Base-by-base conservation (phyloP, 1,140 invertebrate species). In the Sesamia nonagrioides region DNA sequence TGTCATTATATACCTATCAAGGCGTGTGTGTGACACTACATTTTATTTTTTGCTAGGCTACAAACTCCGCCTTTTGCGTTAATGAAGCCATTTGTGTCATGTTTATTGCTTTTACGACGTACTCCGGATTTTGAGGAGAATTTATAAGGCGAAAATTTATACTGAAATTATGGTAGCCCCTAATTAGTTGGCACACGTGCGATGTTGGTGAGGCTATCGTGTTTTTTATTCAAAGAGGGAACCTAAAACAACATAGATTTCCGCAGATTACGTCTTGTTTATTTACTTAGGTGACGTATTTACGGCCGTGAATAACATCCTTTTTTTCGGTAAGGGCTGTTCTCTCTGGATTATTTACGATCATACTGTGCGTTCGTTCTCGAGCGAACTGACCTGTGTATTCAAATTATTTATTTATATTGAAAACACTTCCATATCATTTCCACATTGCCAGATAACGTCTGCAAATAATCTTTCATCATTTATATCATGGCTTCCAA, bases 51-150 rank as follows among this genome's bases (percentile, higher is more conserved):
- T 92, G 90, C 89, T 86, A 90, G 77, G 82, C 82, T 81, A 78
- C 83, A 86, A 86, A 86, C 86, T 84, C 84, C 91, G 87, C 90
- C 91, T 83, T 81, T 76, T 74, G 79, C 83, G 85, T 89, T 95
- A 95, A 95, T 95, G 92, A 95, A 95, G 92, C 89, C 88, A 90
- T 95, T 95, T 92, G 82, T 88, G 92, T 93, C 93, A 95, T 89
- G 84, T 94, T 95, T 95, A 95, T 93, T 91, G 87, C 92, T 91
- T 92, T 95, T 92, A 92, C 88, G 88, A 86, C 89, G 87, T 87
- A 91, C 89, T 85, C 84, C 58, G 88, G 91, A 91, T 92, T 93
- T 93, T 89, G 89, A 90, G 83, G 88, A 87, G 83, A 93, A 94
- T 93, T 95, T 94, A 93, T 87, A 90, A 87, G 84, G 86, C 86